Percentiles rank a stretch among this genome's conserved stretches.
Conservation (phyloP, 2,797 vertebrate genomes). For the Xenops minutus region DNA sequence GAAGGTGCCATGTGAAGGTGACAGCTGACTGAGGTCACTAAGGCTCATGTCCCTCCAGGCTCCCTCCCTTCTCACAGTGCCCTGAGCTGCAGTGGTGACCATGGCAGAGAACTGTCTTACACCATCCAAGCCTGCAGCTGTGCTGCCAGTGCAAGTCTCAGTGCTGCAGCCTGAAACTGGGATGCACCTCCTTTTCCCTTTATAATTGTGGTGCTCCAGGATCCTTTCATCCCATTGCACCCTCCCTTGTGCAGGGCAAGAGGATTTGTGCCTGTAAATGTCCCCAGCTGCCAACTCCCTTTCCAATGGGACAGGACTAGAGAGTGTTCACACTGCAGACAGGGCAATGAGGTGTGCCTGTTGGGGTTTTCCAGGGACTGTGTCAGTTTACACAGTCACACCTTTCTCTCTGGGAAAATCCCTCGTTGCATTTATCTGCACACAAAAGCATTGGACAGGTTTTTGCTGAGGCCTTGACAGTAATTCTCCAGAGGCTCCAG, state of each 20-base stretch:
- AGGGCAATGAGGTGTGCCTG: not conserved
- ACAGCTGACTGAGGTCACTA: not conserved
- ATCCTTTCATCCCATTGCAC: not conserved
- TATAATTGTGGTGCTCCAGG: not conserved
- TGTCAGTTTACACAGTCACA: not conserved
- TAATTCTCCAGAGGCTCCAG: slow-evolving; percentile 11
- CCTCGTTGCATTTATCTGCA: not conserved
- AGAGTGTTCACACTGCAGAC: not conserved
- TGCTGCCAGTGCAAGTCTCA: not conserved
- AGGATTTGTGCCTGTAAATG: not conserved
- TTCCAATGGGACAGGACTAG: not conserved
- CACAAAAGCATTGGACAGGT: not conserved
- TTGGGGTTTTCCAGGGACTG: not conserved
- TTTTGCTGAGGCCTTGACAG: slow-evolving; percentile 4
- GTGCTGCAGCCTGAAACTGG: not conserved
- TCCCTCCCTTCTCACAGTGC: not conserved
- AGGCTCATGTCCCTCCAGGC: not conserved
- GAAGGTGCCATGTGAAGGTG: not conserved
- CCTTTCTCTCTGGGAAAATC: not conserved
- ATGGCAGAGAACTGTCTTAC: not conserved
- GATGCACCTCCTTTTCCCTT: not conserved
- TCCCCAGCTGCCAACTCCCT: not conserved
- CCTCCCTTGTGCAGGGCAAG: not conserved
- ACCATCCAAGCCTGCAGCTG: not conserved
- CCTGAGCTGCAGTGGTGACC: not conserved